phyloP scores from a whole-genome alignment of 2,797 vertebrate species.

The Gymnoscopelus braueri region DNA sequence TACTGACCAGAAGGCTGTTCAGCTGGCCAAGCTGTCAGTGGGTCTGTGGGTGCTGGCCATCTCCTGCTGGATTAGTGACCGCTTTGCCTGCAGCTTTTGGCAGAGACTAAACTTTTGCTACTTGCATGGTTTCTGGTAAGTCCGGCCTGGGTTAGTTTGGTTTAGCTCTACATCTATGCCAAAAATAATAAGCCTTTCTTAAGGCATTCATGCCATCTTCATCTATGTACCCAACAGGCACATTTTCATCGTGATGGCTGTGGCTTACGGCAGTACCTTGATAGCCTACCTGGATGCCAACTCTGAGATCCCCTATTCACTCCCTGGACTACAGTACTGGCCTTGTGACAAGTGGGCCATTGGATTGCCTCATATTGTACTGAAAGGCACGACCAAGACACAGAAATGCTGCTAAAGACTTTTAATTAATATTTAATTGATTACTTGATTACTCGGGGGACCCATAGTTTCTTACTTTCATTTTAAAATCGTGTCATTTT shows the following conservation, averaged over 20 bases:
- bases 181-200: too few species aligned
- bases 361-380: conserved; percentile 87
- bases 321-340: conserved; percentile 89
- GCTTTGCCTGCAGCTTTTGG: conserved; percentile 90
- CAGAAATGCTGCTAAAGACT: conserved; percentile 70
- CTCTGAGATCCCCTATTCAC: conserved; percentile 85
- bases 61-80: conserved; percentile 92
- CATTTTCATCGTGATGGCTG: conserved; percentile 89
- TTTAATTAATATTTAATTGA: neutral
- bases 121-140: conserved; percentile 94
- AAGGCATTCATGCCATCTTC: too few species aligned
- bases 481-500: neutral
- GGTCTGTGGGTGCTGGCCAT: conserved; percentile 88
- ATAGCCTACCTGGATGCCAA: conserved; percentile 86
- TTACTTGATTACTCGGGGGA: neutral
- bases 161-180: neutral
- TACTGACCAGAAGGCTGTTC: conserved; percentile 76
- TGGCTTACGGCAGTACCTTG: conserved; percentile 85
- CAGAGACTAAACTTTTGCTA: conserved; percentile 90
- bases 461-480: neutral
- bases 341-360: conserved; percentile 84
- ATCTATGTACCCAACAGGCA: conserved; percentile 82
- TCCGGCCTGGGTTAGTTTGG: neutral
- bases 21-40: conserved; percentile 74
- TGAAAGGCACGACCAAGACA: conserved; percentile 66